phyloP scores from a whole-genome alignment of 2,113 vertebrate species.

The Grallaria varia region DNA sequence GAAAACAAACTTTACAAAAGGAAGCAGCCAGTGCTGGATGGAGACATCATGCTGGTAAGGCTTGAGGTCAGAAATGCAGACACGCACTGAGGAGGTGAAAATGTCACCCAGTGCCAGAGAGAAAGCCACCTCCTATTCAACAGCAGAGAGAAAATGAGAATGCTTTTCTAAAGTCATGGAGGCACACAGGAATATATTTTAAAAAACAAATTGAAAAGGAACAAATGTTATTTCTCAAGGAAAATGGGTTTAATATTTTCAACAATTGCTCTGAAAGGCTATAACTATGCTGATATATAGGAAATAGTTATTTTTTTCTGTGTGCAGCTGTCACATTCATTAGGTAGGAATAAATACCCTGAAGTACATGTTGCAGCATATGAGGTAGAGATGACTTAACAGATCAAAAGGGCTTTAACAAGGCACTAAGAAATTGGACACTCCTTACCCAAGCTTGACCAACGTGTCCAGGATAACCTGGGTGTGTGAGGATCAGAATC shows the following conservation, averaged over 20 bases:
- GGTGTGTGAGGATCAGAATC: neutral
- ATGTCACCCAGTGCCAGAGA: neutral
- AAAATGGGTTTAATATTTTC: neutral
- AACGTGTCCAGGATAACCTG: accelerated
- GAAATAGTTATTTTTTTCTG: neutral
- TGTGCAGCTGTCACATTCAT: accelerated
- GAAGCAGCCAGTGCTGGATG: neutral
- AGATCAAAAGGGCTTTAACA: neutral
- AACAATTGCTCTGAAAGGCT: neutral
- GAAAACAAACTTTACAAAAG: neutral
- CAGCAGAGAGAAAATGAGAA: neutral
- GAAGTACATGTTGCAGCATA: neutral
- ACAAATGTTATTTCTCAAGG: neutral
- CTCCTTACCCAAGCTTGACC: neutral
- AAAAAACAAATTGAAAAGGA: neutral
- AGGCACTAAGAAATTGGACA: neutral
- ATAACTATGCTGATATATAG: neutral
- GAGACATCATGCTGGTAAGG: neutral
- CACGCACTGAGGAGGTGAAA: neutral
- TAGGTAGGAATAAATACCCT: neutral
- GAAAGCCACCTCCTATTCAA: neutral
- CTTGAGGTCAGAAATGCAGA: neutral
- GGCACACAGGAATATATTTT: neutral
- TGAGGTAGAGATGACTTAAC: neutral
- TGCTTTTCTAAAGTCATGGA: neutral